Conservation (phyloP, 2,888 invertebrate species). For the Brachylomia viminalis region DNA sequence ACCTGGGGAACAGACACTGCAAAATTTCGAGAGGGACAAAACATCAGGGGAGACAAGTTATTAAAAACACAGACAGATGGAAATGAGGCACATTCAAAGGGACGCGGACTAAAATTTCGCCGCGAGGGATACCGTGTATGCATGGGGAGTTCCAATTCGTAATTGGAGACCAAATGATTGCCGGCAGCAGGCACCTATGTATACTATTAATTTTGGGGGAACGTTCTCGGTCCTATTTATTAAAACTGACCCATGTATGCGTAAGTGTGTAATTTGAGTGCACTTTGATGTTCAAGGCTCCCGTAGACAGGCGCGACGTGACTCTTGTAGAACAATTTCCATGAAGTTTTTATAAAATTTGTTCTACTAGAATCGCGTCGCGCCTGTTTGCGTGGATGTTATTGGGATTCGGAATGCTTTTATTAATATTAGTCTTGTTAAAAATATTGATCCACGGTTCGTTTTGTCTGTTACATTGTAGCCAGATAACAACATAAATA, state of each 20-base stretch:
- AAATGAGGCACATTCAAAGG: conserved; percentile 8
- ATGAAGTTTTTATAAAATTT: no score
- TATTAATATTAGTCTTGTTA: conserved; percentile 19
- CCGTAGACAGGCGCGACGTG: no score
- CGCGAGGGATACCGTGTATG: conserved; percentile 8
- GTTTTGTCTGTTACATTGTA: not conserved
- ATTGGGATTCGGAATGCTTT: conserved; percentile 15
- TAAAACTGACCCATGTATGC: conserved; percentile 25
- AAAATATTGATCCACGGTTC: conserved; percentile 14
- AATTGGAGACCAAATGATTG: conserved; percentile 44
- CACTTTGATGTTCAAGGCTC: conserved; percentile 35
- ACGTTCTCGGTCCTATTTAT: conserved; percentile 14
- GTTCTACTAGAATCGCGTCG: no score
- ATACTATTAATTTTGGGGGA: conserved; percentile 33
- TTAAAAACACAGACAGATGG: conserved; percentile 41
- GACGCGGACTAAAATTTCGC: conserved; percentile 30
- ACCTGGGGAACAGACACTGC: conserved; percentile 24
- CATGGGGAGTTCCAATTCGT: conserved; percentile 21
- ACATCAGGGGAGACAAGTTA: conserved; percentile 25
- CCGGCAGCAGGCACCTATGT: conserved; percentile 3
- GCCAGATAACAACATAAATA: not conserved
- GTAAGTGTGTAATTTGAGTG: conserved; percentile 33
- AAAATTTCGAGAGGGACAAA: conserved; percentile 8
- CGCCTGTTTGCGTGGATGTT: not conserved
- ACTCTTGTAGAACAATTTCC: no score